These are phyloP conservation scores for Helarctos malayanus DNA, from an alignment of 2,797 vertebrate genomes.

Conservation along the genomic window DNA sequence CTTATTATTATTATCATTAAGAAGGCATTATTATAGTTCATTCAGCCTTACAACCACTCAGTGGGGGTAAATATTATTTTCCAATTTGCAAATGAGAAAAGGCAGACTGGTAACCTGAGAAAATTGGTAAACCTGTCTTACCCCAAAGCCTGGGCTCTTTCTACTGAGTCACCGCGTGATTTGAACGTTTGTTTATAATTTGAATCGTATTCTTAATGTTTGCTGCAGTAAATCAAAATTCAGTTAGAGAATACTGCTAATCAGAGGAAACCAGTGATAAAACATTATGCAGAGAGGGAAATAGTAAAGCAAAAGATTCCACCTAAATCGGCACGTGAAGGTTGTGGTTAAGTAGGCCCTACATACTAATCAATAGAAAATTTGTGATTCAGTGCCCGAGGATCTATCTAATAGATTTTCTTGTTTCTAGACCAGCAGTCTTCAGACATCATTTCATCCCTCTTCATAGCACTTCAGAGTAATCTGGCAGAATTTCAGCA, in stretches of 20 bases:
- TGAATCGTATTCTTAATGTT: not conserved
- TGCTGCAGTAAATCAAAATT: not conserved
- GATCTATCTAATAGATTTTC: not conserved
- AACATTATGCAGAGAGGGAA: not conserved
- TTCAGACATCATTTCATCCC: not conserved
- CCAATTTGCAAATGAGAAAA: not conserved
- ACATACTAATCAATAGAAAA: not conserved
- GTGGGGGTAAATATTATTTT: not conserved
- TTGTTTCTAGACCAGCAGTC: not conserved
- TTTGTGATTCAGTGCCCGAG: not conserved
- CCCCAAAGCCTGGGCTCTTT: constrained; percentile 7
- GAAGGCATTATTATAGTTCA: not conserved
- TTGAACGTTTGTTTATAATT: not conserved
- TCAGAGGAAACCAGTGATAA: not conserved
- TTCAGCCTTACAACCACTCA: not conserved
- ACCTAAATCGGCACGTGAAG: not conserved
- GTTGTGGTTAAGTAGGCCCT: not conserved
- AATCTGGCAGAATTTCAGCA: constrained; percentile 27
- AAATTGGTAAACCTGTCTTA: not conserved
- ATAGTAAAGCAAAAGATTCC: not conserved
- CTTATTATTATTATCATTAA: not conserved
- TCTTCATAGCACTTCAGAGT: not conserved
- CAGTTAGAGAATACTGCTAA: not conserved
- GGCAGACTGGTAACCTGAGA: not conserved
- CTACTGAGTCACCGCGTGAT: not conserved